Percentiles rank a stretch among this genome's conserved stretches.
Conservation (phyloP, 2,888 invertebrate genomes). For the Eupeodes luniger region DNA sequence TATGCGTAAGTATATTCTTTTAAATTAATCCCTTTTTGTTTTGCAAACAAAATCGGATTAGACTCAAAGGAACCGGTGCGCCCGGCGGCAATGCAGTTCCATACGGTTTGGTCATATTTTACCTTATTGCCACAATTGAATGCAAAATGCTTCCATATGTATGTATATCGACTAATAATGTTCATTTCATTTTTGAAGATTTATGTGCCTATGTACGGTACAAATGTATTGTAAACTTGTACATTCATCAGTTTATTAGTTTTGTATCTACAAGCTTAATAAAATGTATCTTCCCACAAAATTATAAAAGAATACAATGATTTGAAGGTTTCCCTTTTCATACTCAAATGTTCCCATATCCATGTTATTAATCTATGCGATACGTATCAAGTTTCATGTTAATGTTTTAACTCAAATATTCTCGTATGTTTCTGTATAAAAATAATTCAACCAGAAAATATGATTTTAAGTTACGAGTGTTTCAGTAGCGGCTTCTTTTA, state of each 20-base stretch:
- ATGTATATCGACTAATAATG: neutral
- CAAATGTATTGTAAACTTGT: neutral
- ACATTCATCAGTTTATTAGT: constrained; percentile 20
- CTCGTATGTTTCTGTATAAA: constrained; percentile 26
- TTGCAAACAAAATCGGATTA: constrained; percentile 70
- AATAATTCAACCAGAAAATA: constrained; percentile 61
- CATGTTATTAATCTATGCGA: too few relatives aligned
- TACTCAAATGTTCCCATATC: neutral
- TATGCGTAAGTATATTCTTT: neutral
- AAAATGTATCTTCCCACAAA: constrained; percentile 47
- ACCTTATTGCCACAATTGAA: neutral
- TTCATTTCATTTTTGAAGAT: constrained; percentile 1
- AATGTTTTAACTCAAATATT: constrained; percentile 24
- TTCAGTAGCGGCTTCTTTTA: constrained; percentile 19
- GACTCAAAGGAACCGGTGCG: constrained; percentile 43
- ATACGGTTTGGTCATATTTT: neutral
- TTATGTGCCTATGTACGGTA: too few relatives aligned
- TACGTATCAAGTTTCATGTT: constrained; percentile 63
- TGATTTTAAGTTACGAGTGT: constrained; percentile 47
- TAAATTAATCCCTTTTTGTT: constrained; percentile 60
- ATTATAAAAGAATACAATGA: constrained; percentile 20
- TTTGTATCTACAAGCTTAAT: neutral
- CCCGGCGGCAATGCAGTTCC: neutral
- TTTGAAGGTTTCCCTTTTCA: constrained; percentile 35
- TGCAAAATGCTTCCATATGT: neutral